Conservation (phyloP, 2,888 invertebrate genomes). For the Nasonovia ribisnigri region DNA sequence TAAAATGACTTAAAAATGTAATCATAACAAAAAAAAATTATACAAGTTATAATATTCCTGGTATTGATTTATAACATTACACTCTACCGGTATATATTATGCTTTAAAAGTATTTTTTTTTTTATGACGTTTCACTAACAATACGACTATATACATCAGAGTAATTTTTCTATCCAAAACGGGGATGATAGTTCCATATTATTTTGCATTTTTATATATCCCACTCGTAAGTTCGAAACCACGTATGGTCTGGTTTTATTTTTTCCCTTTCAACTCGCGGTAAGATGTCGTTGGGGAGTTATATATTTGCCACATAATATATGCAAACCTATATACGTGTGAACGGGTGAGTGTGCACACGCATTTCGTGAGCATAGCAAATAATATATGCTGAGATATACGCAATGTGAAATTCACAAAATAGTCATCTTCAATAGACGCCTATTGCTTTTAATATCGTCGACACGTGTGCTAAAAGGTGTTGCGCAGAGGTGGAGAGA, state of each 20-base stretch:
- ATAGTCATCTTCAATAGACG: constrained; percentile 41
- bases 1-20: not conserved
- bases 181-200: constrained; percentile 18
- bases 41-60: not conserved
- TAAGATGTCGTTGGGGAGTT: constrained; percentile 24
- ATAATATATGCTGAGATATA: not conserved
- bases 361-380: not conserved
- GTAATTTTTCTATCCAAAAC: constrained; percentile 5
- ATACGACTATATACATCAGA: not conserved
- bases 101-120: not conserved
- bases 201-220: constrained; percentile 29
- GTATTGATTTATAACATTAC: constrained; percentile 31
- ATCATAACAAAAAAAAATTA: not conserved
- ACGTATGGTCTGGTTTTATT: not conserved
- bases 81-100: not conserved
- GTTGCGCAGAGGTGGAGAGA: constrained; percentile 17
- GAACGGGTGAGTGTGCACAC: not conserved
- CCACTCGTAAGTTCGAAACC: not conserved
- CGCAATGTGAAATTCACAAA: constrained; percentile 13
- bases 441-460: constrained; percentile 50
- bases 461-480: constrained; percentile 40
- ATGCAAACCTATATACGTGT: constrained; percentile 4
- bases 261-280: not conserved
- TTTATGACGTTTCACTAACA: not conserved
- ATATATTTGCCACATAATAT: constrained; percentile 28